Evolutionary conservation across 2,888 invertebrate genomes (phyloP).

Genomic region (Candidula unifasciata): DNA sequence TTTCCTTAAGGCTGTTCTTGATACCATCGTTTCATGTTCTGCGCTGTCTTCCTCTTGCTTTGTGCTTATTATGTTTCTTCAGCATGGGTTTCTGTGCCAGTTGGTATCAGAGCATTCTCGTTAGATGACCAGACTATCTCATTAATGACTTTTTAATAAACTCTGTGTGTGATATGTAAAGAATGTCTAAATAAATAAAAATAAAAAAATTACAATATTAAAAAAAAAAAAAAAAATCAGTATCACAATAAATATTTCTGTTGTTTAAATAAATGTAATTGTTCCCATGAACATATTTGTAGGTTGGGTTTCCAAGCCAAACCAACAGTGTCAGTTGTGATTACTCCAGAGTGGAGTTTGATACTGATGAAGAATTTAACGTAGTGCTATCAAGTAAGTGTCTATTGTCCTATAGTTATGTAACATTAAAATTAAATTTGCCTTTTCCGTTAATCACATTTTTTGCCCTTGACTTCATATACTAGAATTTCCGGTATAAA

Average conservation of each 20-base stretch:
- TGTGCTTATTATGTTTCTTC: no score
- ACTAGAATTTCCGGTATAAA: background rate
- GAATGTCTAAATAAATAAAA: background rate
- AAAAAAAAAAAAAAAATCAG: no score
- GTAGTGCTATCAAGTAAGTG: slow-evolving; percentile 86
- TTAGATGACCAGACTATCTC: no score
- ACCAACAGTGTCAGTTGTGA: slow-evolving; percentile 78
- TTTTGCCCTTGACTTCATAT: background rate
- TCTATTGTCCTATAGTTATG: background rate
- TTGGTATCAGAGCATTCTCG: no score
- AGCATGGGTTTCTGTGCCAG: no score
- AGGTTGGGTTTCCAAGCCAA: slow-evolving; percentile 78
- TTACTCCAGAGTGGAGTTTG: slow-evolving; percentile 90
- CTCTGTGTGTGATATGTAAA: background rate
- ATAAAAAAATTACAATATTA: no score
- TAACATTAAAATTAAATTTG: background rate
- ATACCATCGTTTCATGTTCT: no score
- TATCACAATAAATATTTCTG: background rate
- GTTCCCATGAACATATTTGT: background rate
- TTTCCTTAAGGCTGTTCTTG: no score
- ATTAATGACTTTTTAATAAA: background rate
- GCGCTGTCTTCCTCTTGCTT: no score
- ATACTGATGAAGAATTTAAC: slow-evolving; percentile 93
- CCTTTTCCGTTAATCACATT: background rate
- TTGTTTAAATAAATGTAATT: background rate